These are phyloP conservation scores for Scolopax mira DNA, from an alignment of 2,113 vertebrate genomes.

Conservation along the genomic window DNA sequence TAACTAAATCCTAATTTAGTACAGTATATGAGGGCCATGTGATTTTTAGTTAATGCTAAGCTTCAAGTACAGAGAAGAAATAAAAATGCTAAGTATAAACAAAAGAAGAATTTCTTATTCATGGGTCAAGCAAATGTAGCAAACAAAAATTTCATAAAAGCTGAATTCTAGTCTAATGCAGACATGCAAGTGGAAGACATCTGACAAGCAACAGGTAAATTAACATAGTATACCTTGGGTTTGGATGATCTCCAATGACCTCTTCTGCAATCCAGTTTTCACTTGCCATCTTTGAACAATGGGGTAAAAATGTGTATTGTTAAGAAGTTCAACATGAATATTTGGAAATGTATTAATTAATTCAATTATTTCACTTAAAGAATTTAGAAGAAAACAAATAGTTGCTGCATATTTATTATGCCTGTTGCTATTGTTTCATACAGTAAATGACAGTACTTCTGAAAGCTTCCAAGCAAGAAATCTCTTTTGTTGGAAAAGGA, in stretches of 20 bases:
- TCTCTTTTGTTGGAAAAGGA: not conserved
- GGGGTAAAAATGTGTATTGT: not conserved
- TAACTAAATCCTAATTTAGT: not conserved
- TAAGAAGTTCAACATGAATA: not conserved
- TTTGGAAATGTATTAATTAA: not conserved
- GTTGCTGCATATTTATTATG: not conserved
- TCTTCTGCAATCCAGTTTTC: constrained; percentile 74
- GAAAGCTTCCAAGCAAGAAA: not conserved
- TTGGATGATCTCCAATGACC: constrained; percentile 62
- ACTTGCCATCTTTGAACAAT: constrained; percentile 63
- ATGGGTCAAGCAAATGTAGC: not conserved
- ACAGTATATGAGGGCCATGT: rapidly evolving
- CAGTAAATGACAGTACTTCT: not conserved
- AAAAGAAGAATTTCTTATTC: not conserved
- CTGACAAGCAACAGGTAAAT: not conserved
- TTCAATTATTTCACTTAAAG: not conserved
- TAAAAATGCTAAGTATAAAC: not conserved
- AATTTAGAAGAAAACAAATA: not conserved
- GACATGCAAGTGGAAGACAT: not conserved
- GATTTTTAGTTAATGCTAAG: not conserved
- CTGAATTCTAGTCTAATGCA: not conserved
- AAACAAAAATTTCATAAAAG: not conserved
- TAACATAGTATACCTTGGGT: constrained; percentile 47
- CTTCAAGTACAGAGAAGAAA: not conserved
- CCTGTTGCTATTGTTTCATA: not conserved